Evolutionary conservation across 2,797 vertebrate species (phyloP).

Genomic region (Sebastes ruberrimus): DNA sequence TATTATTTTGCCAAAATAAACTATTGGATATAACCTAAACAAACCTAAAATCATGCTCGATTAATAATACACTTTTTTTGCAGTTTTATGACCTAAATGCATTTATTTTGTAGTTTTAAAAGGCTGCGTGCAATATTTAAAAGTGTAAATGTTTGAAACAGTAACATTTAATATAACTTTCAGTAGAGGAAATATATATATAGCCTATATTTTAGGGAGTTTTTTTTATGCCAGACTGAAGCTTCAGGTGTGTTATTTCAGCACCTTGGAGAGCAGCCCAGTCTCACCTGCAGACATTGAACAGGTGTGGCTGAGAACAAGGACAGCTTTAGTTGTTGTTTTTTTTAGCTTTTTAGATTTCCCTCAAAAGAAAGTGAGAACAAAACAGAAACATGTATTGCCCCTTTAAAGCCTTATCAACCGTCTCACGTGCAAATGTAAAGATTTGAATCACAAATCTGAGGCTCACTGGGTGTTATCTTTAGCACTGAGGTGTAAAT

Average conservation of each 20-base stretch:
- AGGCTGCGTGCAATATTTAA: background rate
- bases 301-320: slow-evolving; percentile 24
- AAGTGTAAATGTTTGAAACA: background rate
- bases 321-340: background rate
- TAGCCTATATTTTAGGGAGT: background rate
- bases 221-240: background rate
- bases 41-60: background rate
- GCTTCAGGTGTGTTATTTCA: slow-evolving; percentile 66
- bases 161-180: background rate
- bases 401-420: background rate
- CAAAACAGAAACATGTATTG: background rate
- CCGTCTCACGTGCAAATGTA: slow-evolving; percentile 1
- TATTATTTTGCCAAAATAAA: background rate
- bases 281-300: slow-evolving; percentile 41
- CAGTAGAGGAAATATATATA: too few species aligned
- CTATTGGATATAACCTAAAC: background rate
- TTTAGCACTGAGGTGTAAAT: slow-evolving; percentile 60
- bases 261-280: slow-evolving; percentile 76
- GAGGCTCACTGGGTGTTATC: slow-evolving; percentile 22
- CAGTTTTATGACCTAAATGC: background rate
- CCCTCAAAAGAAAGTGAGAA: background rate
- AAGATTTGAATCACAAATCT: slow-evolving; percentile 15
- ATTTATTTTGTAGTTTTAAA: background rate
- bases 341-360: background rate
- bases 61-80: background rate